Evolutionary conservation across 1,140 invertebrate species (phyloP), one percentile per base, ranked within the genome.

Genomic region (Drosophila tropicalis): DNA sequence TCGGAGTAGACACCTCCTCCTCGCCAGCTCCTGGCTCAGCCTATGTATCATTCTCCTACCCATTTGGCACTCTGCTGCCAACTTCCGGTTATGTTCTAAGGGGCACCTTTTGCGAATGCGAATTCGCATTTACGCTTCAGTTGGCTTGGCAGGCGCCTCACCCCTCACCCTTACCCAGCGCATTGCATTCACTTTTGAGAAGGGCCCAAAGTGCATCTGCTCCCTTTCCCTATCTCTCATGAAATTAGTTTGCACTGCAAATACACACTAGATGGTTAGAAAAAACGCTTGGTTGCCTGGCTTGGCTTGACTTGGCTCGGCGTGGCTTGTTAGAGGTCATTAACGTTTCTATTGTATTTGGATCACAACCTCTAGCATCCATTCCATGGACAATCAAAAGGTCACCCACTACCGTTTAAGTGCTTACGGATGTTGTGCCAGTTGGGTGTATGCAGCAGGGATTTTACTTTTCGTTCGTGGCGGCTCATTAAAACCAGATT

Each of bases 271-370:
- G 34, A 55, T 41, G 64, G 62, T 10, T 4, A 39, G 47, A 64
- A 77, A 66, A 86, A 85, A 90, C 79, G 84, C 72, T 84, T 82
- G 80, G 86, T 81, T 82, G 80, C 5, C 81, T 82, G 80, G 86
- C 25, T 84, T 82, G 80, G 86, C 84, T 89, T 90, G 84, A 3
- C 22, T 25, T 25, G 22, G 84, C 72, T 84, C 82, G 80, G 86
- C 29, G 81, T 82, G 80, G 86, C 84, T 89, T 90, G 85, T 90
- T 90, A 90, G 69, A 89, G 84, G 84, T 89, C 84, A 89, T 89
- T 89, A 89, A 89, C 84, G 84, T 78, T 62, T 56, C 71, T 67
- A 89, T 89, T 89, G 84, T 89, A 89, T 51, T 17, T 40, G 39
- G 12, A 54, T 40, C 65, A 57, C 65, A 63, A 70, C 17, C 44